These are phyloP conservation scores for Lepidurus couesii DNA, from an alignment of 1,140 invertebrate genomes.

Conservation along the genomic window DNA sequence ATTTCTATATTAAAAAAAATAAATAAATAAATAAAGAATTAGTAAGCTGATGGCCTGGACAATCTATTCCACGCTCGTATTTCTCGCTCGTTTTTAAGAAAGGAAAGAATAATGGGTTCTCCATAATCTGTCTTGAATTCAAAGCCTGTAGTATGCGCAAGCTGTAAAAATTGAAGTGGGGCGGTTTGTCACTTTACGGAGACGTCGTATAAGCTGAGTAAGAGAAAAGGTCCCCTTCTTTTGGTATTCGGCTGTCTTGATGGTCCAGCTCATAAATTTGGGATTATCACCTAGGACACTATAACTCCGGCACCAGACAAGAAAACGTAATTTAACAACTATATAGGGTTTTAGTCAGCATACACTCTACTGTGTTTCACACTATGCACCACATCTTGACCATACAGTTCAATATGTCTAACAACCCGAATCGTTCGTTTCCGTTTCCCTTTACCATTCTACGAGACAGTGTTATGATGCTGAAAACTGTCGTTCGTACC, in stretches of 20 bases:
- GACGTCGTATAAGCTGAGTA: not conserved
- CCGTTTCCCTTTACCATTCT: no score
- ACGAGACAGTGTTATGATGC: no score
- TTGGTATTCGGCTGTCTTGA: not conserved
- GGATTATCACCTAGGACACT: slow-evolving; percentile 9
- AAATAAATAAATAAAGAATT: not conserved
- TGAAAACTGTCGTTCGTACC: no score
- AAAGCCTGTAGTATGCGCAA: not conserved
- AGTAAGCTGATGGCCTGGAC: not conserved
- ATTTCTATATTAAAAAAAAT: not conserved
- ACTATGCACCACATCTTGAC: not conserved
- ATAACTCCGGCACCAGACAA: slow-evolving; percentile 5
- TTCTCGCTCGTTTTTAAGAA: not conserved
- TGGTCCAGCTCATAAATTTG: not conserved
- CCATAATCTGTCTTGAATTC: slow-evolving; percentile 22
- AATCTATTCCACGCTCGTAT: not conserved
- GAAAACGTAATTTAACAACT: slow-evolving; percentile 5
- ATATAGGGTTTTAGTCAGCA: not conserved
- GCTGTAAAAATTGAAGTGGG: slow-evolving; percentile 19
- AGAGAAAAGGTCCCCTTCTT: slow-evolving; percentile 4
- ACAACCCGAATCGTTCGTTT: no score
- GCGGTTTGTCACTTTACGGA: slow-evolving; percentile 8
- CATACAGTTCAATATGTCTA: no score
- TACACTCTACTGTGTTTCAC: not conserved
- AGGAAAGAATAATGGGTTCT: not conserved